Evolutionary conservation across 2,888 invertebrate genomes (phyloP).

Genomic region (Charanyca ferruginea): DNA sequence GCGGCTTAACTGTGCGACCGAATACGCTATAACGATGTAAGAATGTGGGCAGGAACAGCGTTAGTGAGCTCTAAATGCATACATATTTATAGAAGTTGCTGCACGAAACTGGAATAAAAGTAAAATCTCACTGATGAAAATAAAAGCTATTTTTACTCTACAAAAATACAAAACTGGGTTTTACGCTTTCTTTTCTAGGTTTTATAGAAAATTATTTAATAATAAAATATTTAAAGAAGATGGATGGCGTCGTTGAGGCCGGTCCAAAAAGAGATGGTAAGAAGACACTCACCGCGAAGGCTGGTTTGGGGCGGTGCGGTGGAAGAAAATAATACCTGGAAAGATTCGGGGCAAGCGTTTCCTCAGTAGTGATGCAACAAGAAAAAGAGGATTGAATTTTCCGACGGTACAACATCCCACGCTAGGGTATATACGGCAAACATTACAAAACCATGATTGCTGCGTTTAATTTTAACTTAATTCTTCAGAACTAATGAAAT

Average conservation of each 20-base stretch:
- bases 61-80: slow-evolving; percentile 1
- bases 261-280: too few species aligned
- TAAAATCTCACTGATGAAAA: slow-evolving; percentile 7
- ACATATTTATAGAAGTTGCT: slow-evolving; percentile 5
- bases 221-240: too few species aligned
- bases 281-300: too few species aligned
- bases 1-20: slow-evolving; percentile 2
- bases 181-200: not conserved
- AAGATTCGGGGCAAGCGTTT: too few species aligned
- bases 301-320: too few species aligned
- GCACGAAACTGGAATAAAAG: slow-evolving; percentile 2
- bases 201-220: too few species aligned
- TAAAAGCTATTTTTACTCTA: slow-evolving; percentile 9
- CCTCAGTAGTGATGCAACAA: too few species aligned
- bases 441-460: not conserved
- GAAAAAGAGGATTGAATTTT: not conserved
- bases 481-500: not conserved
- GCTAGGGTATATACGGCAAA: not conserved
- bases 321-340: too few species aligned
- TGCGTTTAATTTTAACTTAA: not conserved
- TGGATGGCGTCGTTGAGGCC: too few species aligned
- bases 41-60: slow-evolving; percentile 18
- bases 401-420: not conserved
- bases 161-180: not conserved
- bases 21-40: not conserved